Percentiles rank a stretch among this genome's conserved stretches.
These are phyloP conservation scores for Gnathonemus longibarbis DNA, from an alignment of 2,113 vertebrate genomes.

Conservation along the genomic window DNA sequence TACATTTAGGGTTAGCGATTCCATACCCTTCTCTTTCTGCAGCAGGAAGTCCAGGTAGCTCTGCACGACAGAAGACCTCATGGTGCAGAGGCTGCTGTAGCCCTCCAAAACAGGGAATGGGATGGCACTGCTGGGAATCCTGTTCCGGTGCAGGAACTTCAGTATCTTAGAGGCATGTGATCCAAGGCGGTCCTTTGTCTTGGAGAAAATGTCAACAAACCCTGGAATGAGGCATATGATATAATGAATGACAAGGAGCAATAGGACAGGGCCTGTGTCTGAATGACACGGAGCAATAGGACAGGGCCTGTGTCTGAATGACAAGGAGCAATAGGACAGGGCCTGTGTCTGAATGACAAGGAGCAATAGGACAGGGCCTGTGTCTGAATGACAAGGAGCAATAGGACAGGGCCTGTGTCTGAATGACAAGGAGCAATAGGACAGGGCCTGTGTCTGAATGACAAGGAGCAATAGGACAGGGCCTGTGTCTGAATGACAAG, in stretches of 20 bases:
- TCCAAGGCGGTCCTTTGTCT: slow-evolving; percentile 78
- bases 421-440: too few species aligned
- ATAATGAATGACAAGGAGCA: background rate
- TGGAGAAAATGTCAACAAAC: slow-evolving; percentile 95
- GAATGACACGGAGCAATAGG: background rate
- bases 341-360: too few species aligned
- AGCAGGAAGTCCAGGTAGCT: slow-evolving; percentile 79
- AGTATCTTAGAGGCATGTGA: slow-evolving; percentile 82
- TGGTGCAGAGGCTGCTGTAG: slow-evolving; percentile 87
- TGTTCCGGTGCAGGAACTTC: slow-evolving; percentile 85
- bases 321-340: too few species aligned
- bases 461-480: too few species aligned
- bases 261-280: background rate
- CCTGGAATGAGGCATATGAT: slow-evolving; percentile 53
- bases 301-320: too few species aligned
- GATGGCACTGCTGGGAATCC: slow-evolving; percentile 78
- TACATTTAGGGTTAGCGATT: background rate
- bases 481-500: too few species aligned
- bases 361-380: too few species aligned
- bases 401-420: background rate
- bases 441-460: too few species aligned
- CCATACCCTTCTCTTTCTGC: slow-evolving; percentile 82
- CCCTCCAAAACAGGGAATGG: slow-evolving; percentile 86
- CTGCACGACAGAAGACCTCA: slow-evolving; percentile 85
- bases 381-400: too few species aligned